Conservation (phyloP, 2,888 invertebrate genomes). For the Hemaris fuciformis region DNA sequence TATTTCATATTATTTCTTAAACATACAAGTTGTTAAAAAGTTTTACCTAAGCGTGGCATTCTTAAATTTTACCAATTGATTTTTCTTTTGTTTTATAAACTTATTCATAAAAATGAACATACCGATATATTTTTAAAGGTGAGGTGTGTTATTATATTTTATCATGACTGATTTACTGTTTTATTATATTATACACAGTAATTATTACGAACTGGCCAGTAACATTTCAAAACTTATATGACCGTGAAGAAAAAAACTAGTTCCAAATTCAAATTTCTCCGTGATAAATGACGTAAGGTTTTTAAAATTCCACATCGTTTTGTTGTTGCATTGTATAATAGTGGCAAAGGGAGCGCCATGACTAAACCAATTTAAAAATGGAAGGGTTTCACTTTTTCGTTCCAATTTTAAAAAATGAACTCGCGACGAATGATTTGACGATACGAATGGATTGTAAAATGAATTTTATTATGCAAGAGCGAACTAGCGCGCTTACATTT, state of each 20-base stretch:
- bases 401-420: constrained; percentile 77
- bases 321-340: constrained; percentile 53
- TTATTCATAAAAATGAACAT: neutral
- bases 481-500: constrained; percentile 36
- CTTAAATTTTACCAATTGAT: neutral
- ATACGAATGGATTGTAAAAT: constrained; percentile 70
- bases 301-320: constrained; percentile 40
- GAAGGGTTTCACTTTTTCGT: constrained; percentile 75
- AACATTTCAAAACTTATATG: constrained; percentile 4
- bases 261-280: constrained; percentile 45
- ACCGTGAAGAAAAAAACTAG: constrained; percentile 16
- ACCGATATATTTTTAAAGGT: neutral
- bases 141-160: neutral
- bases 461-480: constrained; percentile 58
- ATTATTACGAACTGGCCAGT: constrained; percentile 18
- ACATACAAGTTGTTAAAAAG: neutral
- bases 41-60: too few relatives aligned
- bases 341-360: constrained; percentile 73
- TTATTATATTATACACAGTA: neutral
- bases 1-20: constrained; percentile 20
- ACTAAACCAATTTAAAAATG: constrained; percentile 78
- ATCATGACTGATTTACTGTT: neutral
- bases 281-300: constrained; percentile 42
- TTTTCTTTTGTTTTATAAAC: neutral
- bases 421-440: constrained; percentile 75